These are phyloP conservation scores for Chascanopsetta lugubris DNA, from an alignment of 2,113 vertebrate genomes.

Conservation along the genomic window DNA sequence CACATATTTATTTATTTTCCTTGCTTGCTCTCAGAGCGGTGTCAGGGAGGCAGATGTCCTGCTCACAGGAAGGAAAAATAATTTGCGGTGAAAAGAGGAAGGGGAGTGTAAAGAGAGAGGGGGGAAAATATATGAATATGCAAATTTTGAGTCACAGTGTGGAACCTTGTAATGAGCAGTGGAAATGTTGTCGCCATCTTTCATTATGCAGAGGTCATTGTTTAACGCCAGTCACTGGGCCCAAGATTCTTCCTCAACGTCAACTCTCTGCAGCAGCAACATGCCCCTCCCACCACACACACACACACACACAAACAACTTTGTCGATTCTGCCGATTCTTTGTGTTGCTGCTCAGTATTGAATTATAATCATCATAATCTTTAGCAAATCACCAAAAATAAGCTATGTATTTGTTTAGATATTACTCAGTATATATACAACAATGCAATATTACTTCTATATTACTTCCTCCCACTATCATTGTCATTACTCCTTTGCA, in stretches of 20 bases:
- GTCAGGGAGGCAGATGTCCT: conserved; percentile 88
- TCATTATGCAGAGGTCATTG: conserved; percentile 91
- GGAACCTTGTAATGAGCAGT: conserved; percentile 91
- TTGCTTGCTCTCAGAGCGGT: conserved; percentile 63
- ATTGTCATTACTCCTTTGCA: too few relatives aligned
- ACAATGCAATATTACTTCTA: not conserved
- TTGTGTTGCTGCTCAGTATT: not conserved
- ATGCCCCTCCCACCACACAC: not conserved
- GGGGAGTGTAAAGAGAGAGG: conserved; percentile 26
- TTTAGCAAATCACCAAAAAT: too few relatives aligned
- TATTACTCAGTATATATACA: too few relatives aligned
- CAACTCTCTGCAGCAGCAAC: conserved; percentile 20
- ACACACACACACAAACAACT: not conserved
- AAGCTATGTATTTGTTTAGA: too few relatives aligned
- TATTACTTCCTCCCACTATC: too few relatives aligned
- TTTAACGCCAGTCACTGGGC: conserved; percentile 94
- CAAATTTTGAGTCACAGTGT: conserved; percentile 93
- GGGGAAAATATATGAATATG: conserved; percentile 91
- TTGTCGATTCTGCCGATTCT: not conserved
- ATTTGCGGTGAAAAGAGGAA: conserved; percentile 48
- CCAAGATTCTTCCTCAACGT: conserved; percentile 74
- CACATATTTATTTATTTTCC: conserved; percentile 84
- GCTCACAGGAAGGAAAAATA: conserved; percentile 86
- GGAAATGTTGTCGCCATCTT: conserved; percentile 92
- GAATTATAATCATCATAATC: not conserved